These are phyloP conservation scores for Dinomys branickii DNA, from an alignment of 2,113 vertebrate species.

Conservation along the genomic window DNA sequence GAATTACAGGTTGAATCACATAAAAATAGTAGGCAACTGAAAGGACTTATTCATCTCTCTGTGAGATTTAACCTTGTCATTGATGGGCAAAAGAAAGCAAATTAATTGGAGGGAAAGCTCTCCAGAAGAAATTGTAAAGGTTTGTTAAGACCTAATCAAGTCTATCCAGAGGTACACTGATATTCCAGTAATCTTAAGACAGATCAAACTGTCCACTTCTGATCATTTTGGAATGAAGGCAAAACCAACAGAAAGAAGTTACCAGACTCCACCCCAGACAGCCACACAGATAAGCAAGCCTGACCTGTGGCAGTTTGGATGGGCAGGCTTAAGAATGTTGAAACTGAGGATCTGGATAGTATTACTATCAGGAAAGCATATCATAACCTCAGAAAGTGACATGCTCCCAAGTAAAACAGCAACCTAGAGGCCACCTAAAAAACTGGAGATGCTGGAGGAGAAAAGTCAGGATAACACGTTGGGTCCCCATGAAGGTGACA, in stretches of 20 bases:
- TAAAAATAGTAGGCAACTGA: background rate
- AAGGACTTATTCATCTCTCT: background rate
- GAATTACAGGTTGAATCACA: background rate
- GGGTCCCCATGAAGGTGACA: conserved; percentile 25
- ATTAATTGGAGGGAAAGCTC: background rate
- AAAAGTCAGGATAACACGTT: background rate
- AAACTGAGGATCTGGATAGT: conserved; percentile 73
- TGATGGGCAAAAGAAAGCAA: background rate
- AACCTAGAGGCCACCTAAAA: conserved; percentile 22
- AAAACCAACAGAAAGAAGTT: conserved; percentile 15
- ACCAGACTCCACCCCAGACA: conserved; percentile 61
- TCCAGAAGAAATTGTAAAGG: conserved; percentile 42
- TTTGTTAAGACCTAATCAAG: background rate
- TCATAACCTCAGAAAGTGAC: conserved; percentile 69
- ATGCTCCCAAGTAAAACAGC: conserved; percentile 73
- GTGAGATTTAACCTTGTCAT: background rate
- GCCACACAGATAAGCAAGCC: conserved; percentile 53
- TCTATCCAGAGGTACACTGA: background rate
- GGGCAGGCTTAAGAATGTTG: conserved; percentile 70
- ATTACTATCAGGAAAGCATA: conserved; percentile 72
- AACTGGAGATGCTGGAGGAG: conserved; percentile 13
- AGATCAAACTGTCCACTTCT: conserved; percentile 54
- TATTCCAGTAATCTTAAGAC: conserved; percentile 51
- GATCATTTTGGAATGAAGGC: conserved; percentile 44
- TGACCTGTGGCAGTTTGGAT: conserved; percentile 59